Base-by-base conservation (phyloP, 1,140 invertebrate genomes). In the Ostrea edulis region DNA sequence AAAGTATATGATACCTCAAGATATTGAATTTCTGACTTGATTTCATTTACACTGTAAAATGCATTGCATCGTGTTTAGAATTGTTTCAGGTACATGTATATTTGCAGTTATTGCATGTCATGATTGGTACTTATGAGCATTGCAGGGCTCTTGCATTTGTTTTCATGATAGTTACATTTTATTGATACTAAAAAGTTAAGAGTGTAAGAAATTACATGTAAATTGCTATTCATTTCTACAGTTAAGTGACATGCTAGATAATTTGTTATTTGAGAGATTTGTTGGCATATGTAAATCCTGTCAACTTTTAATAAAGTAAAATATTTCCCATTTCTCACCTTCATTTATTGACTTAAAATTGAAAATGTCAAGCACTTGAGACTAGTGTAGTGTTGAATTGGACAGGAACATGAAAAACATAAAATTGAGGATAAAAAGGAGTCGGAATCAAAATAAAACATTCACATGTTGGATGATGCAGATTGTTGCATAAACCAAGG, bases 231-330 rank as follows among this genome's bases (percentile, higher is more conserved):
- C 12, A 25, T 25, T 25, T 77, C 14, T 77, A 77, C 68, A 77
- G 68, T 29, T 25, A 77, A 29, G 11, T 22, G 68, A 77, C 68
- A 77, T 11, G 29, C 68, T 17, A 77, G 22, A 14, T 35, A 14
- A 77, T 77, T 77, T 77, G 68, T 77, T 77, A 77, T 62, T 77
- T 77, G 25, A 77, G 68, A 77, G 68, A 77, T 77, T 77, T 77
- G 68, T 77, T 77, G 68, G 29, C 68, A 77, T 77, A 14, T 35
- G 29, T 77, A 77, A 77, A 35, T 77, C 29, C 68, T 29, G 68
- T 77, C 68, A 77, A 22, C 25, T 77, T 77, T 77, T 25, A 77
- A 77, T 77, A 77, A 77, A 77, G 22, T 77, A 29, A 20, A 62
- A 62, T 20, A 62, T n/a, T 17, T 20, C 17, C 7, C 20, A 17